Conservation (phyloP, 2,797 vertebrate genomes). For the Platyrinchus mystaceus region DNA sequence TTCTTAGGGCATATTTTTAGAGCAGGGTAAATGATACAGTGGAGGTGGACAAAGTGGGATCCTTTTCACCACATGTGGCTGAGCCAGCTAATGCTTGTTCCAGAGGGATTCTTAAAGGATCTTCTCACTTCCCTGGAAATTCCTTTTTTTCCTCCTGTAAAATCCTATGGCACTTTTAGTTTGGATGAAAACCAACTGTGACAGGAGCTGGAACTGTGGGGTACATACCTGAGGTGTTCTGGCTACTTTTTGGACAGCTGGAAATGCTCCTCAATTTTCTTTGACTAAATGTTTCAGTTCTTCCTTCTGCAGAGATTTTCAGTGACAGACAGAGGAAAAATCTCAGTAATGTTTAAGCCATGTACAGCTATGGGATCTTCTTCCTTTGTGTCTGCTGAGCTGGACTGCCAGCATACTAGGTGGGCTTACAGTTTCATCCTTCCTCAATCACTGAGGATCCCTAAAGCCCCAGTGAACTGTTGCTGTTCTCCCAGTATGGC, state of each 20-base stretch:
- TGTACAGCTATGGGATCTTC: neutral
- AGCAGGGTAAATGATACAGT: neutral
- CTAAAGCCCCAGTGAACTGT: neutral
- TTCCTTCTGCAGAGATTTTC: neutral
- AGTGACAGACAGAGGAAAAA: neutral
- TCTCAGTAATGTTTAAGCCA: neutral
- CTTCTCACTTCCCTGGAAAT: conserved; percentile 12
- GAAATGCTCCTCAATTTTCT: neutral
- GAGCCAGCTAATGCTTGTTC: neutral
- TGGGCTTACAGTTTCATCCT: neutral
- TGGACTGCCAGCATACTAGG: neutral
- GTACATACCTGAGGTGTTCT: neutral
- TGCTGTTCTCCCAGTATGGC: neutral
- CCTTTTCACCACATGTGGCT: neutral
- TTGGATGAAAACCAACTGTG: neutral
- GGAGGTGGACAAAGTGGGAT: neutral
- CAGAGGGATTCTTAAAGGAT: neutral
- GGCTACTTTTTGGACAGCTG: neutral
- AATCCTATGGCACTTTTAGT: neutral
- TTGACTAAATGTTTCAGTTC: neutral
- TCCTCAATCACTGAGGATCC: neutral
- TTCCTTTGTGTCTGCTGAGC: neutral
- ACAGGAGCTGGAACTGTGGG: neutral
- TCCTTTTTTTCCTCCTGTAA: neutral
- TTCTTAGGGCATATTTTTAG: conserved; percentile 50